Base-by-base conservation (phyloP, 2,888 invertebrate species). In the Xestia rhomboidea region DNA sequence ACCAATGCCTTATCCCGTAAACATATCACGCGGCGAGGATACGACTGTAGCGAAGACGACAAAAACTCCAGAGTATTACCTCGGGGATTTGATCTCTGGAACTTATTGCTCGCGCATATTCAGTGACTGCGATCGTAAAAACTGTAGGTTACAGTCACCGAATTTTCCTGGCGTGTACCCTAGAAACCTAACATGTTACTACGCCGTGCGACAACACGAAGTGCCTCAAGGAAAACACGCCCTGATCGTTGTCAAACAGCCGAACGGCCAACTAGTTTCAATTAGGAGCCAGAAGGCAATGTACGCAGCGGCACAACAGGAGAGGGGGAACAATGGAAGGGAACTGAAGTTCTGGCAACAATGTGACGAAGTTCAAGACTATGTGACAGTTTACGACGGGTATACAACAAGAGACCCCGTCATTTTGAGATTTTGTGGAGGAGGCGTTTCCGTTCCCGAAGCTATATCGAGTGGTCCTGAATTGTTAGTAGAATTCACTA, bases 81-180 rank as follows among this genome's bases (percentile, higher is more conserved):
- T 98, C 93, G 99, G 99, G 89, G 98, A 99, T 94, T 97, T 99
- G 93, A 99, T 99, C 95, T 98, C 98, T 66, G 98, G 98, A 90
- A 99, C 99, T 84, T 99, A 99, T 97, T 99, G 99, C 97, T 99
- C 99, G 81, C 97, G 99, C 88, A 98, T 99, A 95, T 99, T 98
- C 97, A 98, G 98, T 95, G 98, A 99, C 96, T 99, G 99, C 96
- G 98, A 99, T 97, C 98, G 98, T 95, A 98, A 98, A 96, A 97
- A 98, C 90, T 99, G 99, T 96, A 98, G 98, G 91, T 97, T 99
- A 91, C 99, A 99, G 95, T 99, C 99, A 68, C 99, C 99, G 69
- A 99, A 99, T 97, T 99, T 98, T 95, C 99, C 99, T 46, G 99
- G 99, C 88, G 98, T 99, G 88, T 99, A 99, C 95, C 99, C 99